Evolutionary conservation across 1,140 invertebrate species (phyloP), one percentile per base, ranked within the genome.

Genomic region (Trichonephila inaurata): DNA sequence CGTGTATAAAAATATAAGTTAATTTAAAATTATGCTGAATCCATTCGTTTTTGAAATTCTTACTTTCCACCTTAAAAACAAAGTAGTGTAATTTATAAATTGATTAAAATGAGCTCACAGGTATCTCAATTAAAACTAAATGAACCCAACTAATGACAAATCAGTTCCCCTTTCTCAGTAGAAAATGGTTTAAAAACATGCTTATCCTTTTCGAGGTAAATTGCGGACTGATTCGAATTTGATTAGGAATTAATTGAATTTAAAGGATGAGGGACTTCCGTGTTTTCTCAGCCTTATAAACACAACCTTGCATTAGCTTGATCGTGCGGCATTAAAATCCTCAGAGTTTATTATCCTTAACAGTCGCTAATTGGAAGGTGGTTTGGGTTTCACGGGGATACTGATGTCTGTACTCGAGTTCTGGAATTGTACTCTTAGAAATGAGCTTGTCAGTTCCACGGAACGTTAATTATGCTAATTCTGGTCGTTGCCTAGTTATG

Each of bases 291-390:
- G 3, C 69, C 69, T 28, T 19, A 77, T 33, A 19, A 18, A 18
- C 72, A 33, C 16, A 14, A 33, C 18, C 4, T 1, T 12, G 10
- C n/a, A 10, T 14, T 66, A 8, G n/a, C 10, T 6, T 7, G 24
- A 4, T 24, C 24, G n/a, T 12, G 7, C 6, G 62, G 19, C 0
- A n/a, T n/a, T 64, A 21, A 21, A 66, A 69, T 14, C 21, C 28
- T 28, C 33, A 14, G 6, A 14, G 28, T 6, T 18, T 77, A 33
- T 1, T 28, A 28, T 72, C 69, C 69, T 19, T 77, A 77, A 77
- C 69, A 33, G 28, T 77, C 72, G 24, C 72, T 77, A 77, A 77
- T 77, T 77, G 72, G 72, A 33, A 77, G 18, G 72, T 33, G 33
- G 69, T 72, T 72, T 28, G n/a, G 69, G 72, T 24, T 77, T 33